Evolutionary conservation across 2,888 invertebrate genomes (phyloP), one percentile per base, ranked within the genome.

Genomic region (Drosophila diplacantha): DNA sequence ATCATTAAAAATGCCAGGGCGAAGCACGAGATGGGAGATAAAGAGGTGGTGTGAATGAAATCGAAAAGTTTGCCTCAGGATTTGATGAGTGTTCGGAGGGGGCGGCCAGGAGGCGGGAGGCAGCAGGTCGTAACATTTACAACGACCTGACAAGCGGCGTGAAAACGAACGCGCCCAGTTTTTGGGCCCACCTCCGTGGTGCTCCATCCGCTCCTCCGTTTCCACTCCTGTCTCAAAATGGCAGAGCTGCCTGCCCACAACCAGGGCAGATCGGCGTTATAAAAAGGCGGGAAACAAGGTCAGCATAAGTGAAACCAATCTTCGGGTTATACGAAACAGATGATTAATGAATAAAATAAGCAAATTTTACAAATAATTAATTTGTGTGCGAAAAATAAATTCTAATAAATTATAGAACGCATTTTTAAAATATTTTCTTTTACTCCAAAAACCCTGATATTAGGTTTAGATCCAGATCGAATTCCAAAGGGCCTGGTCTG

Each of bases 41-140:
- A 55, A 67, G 26, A 54, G 37, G 49, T 49, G 69, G 56, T 61
- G 61, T 65, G 66, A 57, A 77, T 65, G 61, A 84, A 84, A 79
- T 79, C 84, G 78, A 77, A 75, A 74, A 77, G 67, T 74, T 74
- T 73, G 67, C 35, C 62, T 50, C 38, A 46, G 62, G 64, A 81
- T 68, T 83, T 78, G 81, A 77, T 77, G 81, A 63, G 57, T 32
- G 62, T 32, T 46, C 18, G 31, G 32, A 20, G 8, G 14, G 34
- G 8, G 3, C 7, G 7, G 26, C 9, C 14, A 24, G 16, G 9
- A 18, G 20, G 31, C 14, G 14, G 39, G 8, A 14, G 43, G 14
- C 29, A n/a, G 43, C 18, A 26, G 34, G 49, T 69, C 71, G 71
- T 71, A 57, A 71, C 57, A 71, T 71, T 72, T 53, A 53, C 67